Evolutionary conservation across 92 coral and sea anemone species (phyloP).

Genomic region (Palythoa heliodiscus): DNA sequence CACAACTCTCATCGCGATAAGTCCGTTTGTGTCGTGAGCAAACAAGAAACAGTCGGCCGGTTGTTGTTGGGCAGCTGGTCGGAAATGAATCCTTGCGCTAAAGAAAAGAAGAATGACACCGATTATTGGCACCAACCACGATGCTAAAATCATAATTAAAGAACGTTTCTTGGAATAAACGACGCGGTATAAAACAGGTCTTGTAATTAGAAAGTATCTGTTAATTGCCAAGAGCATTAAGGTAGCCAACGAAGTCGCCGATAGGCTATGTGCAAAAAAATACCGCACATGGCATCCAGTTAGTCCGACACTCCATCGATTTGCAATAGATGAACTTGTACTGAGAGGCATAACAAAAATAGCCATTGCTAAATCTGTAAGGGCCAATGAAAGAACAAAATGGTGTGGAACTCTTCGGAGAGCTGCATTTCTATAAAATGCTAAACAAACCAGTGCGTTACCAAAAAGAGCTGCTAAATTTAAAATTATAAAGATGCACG

Average conservation of each 20-base stretch:
- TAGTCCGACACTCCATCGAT: constrained; percentile 15
- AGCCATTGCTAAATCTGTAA: constrained; percentile 25
- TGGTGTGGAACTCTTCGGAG: constrained; percentile 22
- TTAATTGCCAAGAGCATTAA: constrained; percentile 30
- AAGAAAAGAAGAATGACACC: not conserved
- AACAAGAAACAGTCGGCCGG: not conserved
- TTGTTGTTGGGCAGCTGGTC: not conserved
- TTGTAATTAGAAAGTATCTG: constrained; percentile 28
- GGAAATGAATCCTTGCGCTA: not conserved
- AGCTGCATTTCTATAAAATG: constrained; percentile 23
- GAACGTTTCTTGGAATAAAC: constrained; percentile 27
- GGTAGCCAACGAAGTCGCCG: constrained; percentile 8
- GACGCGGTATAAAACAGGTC: constrained; percentile 1
- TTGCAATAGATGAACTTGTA: constrained; percentile 13
- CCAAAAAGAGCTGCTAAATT: constrained; percentile 19
- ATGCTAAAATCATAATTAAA: not conserved
- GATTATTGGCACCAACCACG: not conserved
- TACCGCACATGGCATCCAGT: constrained; percentile 13
- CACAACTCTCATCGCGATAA: not conserved
- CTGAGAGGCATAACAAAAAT: constrained; percentile 25
- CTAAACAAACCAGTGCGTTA: constrained; percentile 7
- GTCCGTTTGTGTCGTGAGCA: not conserved
- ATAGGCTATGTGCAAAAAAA: not conserved
- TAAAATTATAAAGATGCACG: constrained; percentile 23
- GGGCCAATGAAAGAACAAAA: constrained; percentile 32